A percentile compares a stretch with the other conserved stretches of the same genome.
Evolutionary conservation across 1,140 invertebrate genomes (phyloP).

Genomic region (Zaprionus gabonicus): DNA sequence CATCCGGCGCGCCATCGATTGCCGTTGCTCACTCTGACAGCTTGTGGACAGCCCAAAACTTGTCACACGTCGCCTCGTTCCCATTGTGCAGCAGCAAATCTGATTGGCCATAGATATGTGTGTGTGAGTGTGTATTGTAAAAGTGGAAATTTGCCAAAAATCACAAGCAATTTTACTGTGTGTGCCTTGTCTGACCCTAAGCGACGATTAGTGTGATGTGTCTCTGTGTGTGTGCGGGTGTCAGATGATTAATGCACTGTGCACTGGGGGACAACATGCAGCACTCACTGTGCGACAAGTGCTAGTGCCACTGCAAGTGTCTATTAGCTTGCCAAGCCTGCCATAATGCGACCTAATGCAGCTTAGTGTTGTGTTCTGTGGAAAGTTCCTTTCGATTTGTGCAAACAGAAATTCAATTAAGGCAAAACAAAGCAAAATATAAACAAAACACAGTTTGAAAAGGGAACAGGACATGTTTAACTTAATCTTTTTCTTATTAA

Average conservation of each 20-base stretch:
- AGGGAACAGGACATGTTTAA: neutral
- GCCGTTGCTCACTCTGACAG: constrained; percentile 43
- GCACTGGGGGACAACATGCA: constrained; percentile 24
- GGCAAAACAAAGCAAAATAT: constrained; percentile 46
- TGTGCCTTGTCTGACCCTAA: neutral
- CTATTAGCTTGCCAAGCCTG: constrained; percentile 56
- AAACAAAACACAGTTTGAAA: constrained; percentile 21
- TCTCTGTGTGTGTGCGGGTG: constrained; percentile 33
- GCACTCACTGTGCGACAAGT: constrained; percentile 46
- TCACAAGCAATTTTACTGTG: neutral
- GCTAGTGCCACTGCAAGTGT: constrained; percentile 62
- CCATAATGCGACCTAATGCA: constrained; percentile 35
- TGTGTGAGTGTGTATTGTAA: constrained; percentile 22
- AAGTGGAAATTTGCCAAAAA: constrained; percentile 2
- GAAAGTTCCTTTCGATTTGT: constrained; percentile 35
- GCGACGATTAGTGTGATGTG: constrained; percentile 5
- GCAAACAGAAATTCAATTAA: constrained; percentile 63
- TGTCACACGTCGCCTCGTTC: constrained; percentile 42
- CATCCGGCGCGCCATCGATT: constrained; percentile 17
- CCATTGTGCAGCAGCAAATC: constrained; percentile 50
- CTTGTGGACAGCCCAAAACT: constrained; percentile 78
- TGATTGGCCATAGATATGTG: constrained; percentile 26
- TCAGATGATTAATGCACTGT: constrained; percentile 64
- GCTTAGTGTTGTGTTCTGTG: constrained; percentile 35
- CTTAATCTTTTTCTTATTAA: neutral